Percentiles rank a stretch among this genome's conserved stretches.
Conservation (phyloP, 2,797 vertebrate genomes). For the Phoebastria nigripes region DNA sequence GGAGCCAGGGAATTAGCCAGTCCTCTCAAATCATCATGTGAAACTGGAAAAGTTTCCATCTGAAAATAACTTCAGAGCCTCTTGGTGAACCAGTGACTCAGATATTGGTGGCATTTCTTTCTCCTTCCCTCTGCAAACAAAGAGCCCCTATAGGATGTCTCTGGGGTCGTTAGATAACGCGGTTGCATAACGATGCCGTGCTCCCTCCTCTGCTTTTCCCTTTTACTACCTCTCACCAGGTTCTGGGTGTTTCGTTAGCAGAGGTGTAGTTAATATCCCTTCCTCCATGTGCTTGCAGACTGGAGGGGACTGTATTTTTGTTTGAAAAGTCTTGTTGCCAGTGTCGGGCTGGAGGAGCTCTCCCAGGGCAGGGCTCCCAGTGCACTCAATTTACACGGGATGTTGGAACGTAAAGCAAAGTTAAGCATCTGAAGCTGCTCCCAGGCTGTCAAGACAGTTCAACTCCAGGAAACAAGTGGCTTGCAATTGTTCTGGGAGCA, state of each 20-base stretch:
- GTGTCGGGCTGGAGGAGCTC: neutral
- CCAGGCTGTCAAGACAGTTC: neutral
- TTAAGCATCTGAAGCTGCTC: neutral
- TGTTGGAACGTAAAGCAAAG: neutral
- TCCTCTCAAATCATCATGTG: slow-evolving; percentile 50
- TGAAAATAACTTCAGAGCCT: slow-evolving; percentile 23
- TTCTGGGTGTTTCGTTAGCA: neutral
- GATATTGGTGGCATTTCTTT: slow-evolving; percentile 37
- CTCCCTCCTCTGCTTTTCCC: slow-evolving; percentile 10
- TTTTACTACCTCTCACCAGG: neutral
- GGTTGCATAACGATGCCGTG: slow-evolving; percentile 41
- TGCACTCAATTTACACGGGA: fast-evolving
- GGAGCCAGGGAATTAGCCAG: slow-evolving; percentile 44
- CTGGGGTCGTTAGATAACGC: slow-evolving; percentile 52
- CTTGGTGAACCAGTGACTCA: slow-evolving; percentile 45
- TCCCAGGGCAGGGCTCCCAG: neutral
- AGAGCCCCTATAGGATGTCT: slow-evolving; percentile 49
- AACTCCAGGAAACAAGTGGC: neutral
- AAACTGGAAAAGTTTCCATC: slow-evolving; percentile 63
- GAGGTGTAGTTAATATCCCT: neutral
- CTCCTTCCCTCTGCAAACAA: slow-evolving; percentile 45
- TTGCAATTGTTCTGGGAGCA: neutral
- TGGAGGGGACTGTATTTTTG: neutral
- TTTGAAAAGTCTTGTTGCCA: neutral
- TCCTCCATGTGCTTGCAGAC: neutral